These are phyloP conservation scores for Neodiprion fabricii DNA, from an alignment of 1,140 invertebrate genomes.

Conservation along the genomic window DNA sequence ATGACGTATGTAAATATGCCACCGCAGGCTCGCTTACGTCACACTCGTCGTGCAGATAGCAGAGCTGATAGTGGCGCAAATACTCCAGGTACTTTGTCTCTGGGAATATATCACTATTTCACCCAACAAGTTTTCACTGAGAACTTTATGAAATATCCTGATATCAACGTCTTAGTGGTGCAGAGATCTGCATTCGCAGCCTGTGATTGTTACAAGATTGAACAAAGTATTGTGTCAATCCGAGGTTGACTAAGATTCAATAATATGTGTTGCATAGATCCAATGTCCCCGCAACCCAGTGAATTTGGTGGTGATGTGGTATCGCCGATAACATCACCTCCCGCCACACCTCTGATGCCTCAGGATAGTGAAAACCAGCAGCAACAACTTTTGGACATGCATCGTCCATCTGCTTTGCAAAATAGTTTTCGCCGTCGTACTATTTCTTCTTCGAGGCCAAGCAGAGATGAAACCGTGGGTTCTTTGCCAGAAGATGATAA, in stretches of 20 bases:
- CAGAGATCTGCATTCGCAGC: no score
- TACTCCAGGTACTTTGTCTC: slow-evolving; percentile 68
- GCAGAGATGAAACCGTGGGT: slow-evolving; percentile 50
- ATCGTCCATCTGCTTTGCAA: slow-evolving; percentile 47
- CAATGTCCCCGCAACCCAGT: slow-evolving; percentile 64
- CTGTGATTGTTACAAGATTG: no score
- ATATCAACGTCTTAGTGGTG: slow-evolving; percentile 13
- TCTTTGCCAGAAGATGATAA: slow-evolving; percentile 54
- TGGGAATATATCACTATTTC: slow-evolving; percentile 39
- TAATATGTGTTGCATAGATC: slow-evolving; percentile 50
- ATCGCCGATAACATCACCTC: slow-evolving; percentile 67
- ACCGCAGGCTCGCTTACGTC: slow-evolving; percentile 65
- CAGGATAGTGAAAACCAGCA: slow-evolving; percentile 51
- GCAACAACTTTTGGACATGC: slow-evolving; percentile 40
- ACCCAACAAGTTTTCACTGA: slow-evolving; percentile 17
- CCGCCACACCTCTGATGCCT: slow-evolving; percentile 62
- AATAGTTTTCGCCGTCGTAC: slow-evolving; percentile 61
- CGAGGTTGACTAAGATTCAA: no score
- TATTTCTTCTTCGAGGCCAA: slow-evolving; percentile 55
- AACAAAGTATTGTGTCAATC: no score
- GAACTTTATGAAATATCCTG: slow-evolving; percentile 17
- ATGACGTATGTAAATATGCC: slow-evolving; percentile 73
- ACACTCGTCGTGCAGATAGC: slow-evolving; percentile 70
- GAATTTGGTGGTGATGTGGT: slow-evolving; percentile 58
- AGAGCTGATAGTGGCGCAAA: slow-evolving; percentile 76